Conservation (phyloP, 2,888 invertebrate species). For the Thysanoteuthis rhombus region DNA sequence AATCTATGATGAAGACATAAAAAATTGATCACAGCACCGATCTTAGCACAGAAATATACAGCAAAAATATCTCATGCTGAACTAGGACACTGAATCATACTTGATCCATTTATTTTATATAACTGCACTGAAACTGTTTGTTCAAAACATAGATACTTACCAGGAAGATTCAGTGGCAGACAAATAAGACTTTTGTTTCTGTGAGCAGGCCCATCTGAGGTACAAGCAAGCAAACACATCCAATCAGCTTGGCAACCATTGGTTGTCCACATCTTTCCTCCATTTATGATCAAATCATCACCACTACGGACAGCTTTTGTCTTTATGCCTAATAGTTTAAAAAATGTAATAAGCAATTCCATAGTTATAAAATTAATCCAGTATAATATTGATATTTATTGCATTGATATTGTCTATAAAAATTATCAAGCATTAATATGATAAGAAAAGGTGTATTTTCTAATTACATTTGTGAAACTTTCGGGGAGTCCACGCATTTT, state of each 20-base stretch:
- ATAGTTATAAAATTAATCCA: too few relatives aligned
- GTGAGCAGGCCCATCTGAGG: conserved; percentile 68
- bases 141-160: too few relatives aligned
- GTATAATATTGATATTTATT: too few relatives aligned
- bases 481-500: background rate
- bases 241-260: conserved; percentile 73
- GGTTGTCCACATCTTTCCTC: conserved; percentile 74
- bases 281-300: conserved; percentile 70
- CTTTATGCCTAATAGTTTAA: conserved; percentile 62
- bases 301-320: conserved; percentile 69
- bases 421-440: too few relatives aligned
- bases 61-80: too few relatives aligned
- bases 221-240: conserved; percentile 73
- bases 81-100: too few relatives aligned
- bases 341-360: too few relatives aligned
- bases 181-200: conserved; percentile 72
- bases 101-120: too few relatives aligned
- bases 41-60: too few relatives aligned
- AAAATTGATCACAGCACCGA: too few relatives aligned
- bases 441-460: background rate
- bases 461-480: background rate
- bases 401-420: background rate
- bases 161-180: conserved; percentile 70
- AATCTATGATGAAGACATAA: too few relatives aligned
- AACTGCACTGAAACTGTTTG: too few relatives aligned